Evolutionary conservation across 1,140 invertebrate genomes (phyloP), one percentile per base, ranked within the genome.

Genomic region (Lepidurus arcticus): DNA sequence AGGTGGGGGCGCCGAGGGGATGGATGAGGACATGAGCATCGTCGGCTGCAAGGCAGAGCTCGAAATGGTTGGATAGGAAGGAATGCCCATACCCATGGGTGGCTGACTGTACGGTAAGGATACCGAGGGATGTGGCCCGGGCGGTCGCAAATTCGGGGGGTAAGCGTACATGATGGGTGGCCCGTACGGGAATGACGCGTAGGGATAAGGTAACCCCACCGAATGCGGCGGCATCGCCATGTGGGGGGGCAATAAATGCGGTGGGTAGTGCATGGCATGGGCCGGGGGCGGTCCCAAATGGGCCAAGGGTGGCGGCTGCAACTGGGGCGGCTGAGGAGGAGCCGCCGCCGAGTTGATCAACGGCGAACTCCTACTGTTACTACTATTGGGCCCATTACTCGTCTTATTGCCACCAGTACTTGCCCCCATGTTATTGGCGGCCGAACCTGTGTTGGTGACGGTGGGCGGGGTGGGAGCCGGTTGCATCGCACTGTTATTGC

Each of bases 181-280:
- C 9, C 53, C 53, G 13, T 65, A 65, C 9, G 53, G 53, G 13
- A 65, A 65, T 7, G 80, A 90, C 6, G 89, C 89, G 81, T 91
- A 91, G 0, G 91, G 88, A 85, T 91, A 92, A n/a, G 88, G 53
- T 9, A 65, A 16, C 16, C 53, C 53, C 6, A 65, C 53, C n/a
- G 53, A 65, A 65, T 65, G 53, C 6, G 53, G 53, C 13, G 53
- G 53, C 77, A 73, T 42, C 24, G 24, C 43, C 26, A 73, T 16
- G 7, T 65, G 44, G 43, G 45, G 76, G 1, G 76, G 76, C 44
- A 76, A 65, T 45, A 76, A 86, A 80, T 90, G 90, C 8, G 89
- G 89, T 3, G 90, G 88, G 85, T 92, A 91, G 24, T 90, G 89
- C 81, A 91, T 90, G 1, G 89, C 87, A 84, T 91, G 91, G 81